Evolutionary conservation across 2,797 vertebrate species (phyloP).

Genomic region (Gambelia wislizenii): DNA sequence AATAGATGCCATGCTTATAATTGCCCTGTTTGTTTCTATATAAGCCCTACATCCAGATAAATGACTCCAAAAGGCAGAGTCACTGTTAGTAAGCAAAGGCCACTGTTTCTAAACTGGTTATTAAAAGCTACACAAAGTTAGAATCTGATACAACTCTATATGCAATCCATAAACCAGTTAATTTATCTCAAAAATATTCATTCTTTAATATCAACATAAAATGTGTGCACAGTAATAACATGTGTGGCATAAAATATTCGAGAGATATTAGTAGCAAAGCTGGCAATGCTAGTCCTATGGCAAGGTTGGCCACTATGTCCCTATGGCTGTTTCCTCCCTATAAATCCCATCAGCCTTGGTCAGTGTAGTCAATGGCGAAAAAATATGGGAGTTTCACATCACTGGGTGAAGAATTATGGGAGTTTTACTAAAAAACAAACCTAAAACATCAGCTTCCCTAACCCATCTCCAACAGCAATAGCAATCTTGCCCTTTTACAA

Average conservation of each 20-base stretch:
- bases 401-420: too few relatives aligned
- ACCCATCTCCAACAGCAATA: neutral
- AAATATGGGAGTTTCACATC: too few relatives aligned
- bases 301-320: too few relatives aligned
- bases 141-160: neutral
- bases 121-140: constrained; percentile 11
- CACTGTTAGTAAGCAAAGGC: constrained; percentile 12
- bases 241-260: too few relatives aligned
- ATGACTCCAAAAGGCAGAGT: constrained; percentile 22
- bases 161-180: neutral
- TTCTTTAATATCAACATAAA: neutral
- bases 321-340: too few relatives aligned
- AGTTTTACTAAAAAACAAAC: too few relatives aligned
- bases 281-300: neutral
- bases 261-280: neutral
- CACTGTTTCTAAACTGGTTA: constrained; percentile 2
- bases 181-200: neutral
- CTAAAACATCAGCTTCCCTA: too few relatives aligned
- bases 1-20: neutral
- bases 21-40: constrained; percentile 21
- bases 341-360: too few relatives aligned
- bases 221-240: neutral
- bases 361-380: too few relatives aligned
- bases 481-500: neutral
- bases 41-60: neutral